A percentile compares a stretch with the other conserved stretches of the same genome.
These are phyloP conservation scores for Micromys minutus DNA, from an alignment of 2,113 vertebrate genomes.

Conservation along the genomic window DNA sequence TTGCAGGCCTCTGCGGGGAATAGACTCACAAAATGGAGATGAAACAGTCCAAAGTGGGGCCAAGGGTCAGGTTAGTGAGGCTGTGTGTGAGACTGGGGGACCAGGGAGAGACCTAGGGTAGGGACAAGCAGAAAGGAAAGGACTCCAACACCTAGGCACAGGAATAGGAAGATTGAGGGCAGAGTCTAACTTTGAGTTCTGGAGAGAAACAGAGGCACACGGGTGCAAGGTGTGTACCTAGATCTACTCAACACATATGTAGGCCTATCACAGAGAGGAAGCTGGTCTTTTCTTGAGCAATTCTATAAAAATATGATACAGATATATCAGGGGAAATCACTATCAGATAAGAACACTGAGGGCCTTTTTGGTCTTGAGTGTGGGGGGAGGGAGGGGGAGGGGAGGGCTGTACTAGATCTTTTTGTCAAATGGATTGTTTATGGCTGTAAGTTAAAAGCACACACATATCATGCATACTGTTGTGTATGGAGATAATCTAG, in stretches of 20 bases:
- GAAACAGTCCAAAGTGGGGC: too few relatives aligned
- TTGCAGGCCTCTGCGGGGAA: rapidly evolving
- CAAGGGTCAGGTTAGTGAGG: neutral
- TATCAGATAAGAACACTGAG: neutral
- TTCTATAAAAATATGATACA: neutral
- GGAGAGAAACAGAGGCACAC: too few relatives aligned
- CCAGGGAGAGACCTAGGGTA: neutral
- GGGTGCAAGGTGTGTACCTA: neutral
- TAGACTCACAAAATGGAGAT: neutral
- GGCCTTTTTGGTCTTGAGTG: neutral
- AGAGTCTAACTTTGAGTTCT: neutral
- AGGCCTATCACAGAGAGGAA: neutral
- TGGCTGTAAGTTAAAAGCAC: neutral
- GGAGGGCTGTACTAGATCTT: neutral
- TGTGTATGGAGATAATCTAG: neutral
- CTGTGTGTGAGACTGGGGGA: neutral
- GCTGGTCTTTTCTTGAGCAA: neutral
- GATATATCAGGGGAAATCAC: neutral
- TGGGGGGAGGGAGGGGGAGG: neutral
- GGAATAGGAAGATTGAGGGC: neutral
- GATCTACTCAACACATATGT: neutral
- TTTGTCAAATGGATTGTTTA: neutral
- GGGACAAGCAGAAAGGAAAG: too few relatives aligned
- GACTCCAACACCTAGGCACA: rapidly evolving
- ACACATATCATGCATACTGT: neutral